Evolutionary conservation across 2,888 invertebrate species (phyloP).

Genomic region (Alloplasta piceator): DNA sequence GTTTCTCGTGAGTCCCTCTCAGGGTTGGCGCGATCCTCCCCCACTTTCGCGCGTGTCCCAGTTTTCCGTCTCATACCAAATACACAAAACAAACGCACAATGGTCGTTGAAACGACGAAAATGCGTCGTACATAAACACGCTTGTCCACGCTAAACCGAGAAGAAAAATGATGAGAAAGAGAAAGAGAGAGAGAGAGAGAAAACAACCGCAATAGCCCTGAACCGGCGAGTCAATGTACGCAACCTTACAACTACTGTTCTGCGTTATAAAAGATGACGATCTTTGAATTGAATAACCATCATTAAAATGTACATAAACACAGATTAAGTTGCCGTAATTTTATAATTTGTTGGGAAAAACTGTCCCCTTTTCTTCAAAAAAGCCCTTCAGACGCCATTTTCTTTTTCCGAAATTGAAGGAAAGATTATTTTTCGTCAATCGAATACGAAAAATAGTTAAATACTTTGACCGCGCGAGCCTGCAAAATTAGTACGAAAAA

Average conservation of each 20-base stretch:
- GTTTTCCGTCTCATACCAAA: slow-evolving; percentile 10
- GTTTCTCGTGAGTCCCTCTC: background rate
- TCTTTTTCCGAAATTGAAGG: no score
- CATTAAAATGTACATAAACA: no score
- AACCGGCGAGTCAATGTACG: slow-evolving; percentile 70
- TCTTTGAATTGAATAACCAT: slow-evolving; percentile 7
- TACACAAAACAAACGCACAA: slow-evolving; percentile 81
- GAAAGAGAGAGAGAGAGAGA: background rate
- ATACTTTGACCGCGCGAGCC: no score
- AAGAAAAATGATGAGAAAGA: background rate
- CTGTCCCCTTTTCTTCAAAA: no score
- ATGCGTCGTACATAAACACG: background rate
- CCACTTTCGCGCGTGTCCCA: slow-evolving; percentile 32
- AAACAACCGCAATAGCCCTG: slow-evolving; percentile 64
- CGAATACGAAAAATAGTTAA: no score
- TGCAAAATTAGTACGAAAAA: no score
- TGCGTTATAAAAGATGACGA: slow-evolving; percentile 23
- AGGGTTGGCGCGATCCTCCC: background rate
- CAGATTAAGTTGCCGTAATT: no score
- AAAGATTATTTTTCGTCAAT: no score
- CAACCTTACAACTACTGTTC: background rate
- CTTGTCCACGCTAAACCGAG: slow-evolving; percentile 10
- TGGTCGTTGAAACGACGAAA: slow-evolving; percentile 80
- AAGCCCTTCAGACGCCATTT: no score
- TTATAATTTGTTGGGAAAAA: no score